Conservation (phyloP, 1,140 invertebrate genomes). For the Trissolcus basalis region DNA sequence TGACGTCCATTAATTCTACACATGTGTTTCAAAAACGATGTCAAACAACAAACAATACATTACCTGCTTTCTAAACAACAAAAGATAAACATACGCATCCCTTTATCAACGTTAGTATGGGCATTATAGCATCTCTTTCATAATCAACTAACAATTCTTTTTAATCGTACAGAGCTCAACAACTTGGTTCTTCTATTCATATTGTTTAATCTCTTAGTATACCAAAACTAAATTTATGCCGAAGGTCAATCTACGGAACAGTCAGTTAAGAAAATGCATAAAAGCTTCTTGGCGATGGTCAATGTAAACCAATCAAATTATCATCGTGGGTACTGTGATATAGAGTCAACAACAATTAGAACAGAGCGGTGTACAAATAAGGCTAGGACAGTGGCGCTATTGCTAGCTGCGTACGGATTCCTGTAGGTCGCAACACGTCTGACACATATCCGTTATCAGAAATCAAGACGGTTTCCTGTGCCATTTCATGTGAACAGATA, state of each 20-base stretch:
- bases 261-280: constrained; percentile 57
- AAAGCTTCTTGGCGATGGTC: constrained; percentile 59
- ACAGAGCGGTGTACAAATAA: constrained; percentile 35
- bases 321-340: constrained; percentile 41
- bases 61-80: constrained; percentile 52
- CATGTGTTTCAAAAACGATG: constrained; percentile 43
- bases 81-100: constrained; percentile 44
- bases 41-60: constrained; percentile 58
- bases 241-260: constrained; percentile 59
- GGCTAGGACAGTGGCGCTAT: constrained; percentile 25
- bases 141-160: not conserved
- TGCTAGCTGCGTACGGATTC: constrained; percentile 44
- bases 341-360: constrained; percentile 47
- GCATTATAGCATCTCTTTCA: not conserved
- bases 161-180: constrained; percentile 10
- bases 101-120: constrained; percentile 6
- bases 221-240: constrained; percentile 29
- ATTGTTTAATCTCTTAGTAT: constrained; percentile 35
- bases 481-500: not conserved
- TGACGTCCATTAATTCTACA: constrained; percentile 50
- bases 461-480: not conserved
- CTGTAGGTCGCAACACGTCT: constrained; percentile 13
- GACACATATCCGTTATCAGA: not conserved
- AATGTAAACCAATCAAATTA: constrained; percentile 51
- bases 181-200: constrained; percentile 46